Conservation (phyloP, 2,797 vertebrate genomes). For the Yasuhikotakia modesta region DNA sequence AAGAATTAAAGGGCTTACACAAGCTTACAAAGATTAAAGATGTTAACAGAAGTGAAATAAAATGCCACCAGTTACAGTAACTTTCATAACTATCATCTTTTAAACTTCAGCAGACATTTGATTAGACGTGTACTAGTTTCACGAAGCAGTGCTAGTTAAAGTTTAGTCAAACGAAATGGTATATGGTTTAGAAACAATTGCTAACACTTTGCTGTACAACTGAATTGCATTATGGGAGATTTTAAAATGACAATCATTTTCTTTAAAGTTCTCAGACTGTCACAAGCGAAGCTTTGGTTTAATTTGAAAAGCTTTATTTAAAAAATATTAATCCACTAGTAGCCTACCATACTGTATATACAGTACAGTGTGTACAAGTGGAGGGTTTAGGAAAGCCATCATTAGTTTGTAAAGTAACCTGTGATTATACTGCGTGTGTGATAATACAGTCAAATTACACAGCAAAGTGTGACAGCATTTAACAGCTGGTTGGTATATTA, state of each 20-base stretch:
- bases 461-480: conserved; percentile 24
- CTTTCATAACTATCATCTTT: conserved; percentile 28
- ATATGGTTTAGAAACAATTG: conserved; percentile 7
- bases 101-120: conserved; percentile 40
- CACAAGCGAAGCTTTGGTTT: conserved; percentile 11
- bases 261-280: neutral
- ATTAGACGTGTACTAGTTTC: conserved; percentile 36
- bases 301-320: neutral
- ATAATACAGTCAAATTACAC: conserved; percentile 28
- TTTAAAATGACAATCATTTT: conserved; percentile 1
- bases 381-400: neutral
- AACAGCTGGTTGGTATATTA: neutral
- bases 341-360: neutral
- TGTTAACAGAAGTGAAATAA: conserved; percentile 40
- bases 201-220: conserved; percentile 32
- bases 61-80: conserved; percentile 33
- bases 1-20: conserved; percentile 89
- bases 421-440: neutral
- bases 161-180: conserved; percentile 52
- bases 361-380: neutral
- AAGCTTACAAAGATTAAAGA: conserved; percentile 68
- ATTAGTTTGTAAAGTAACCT: neutral
- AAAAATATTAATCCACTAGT: neutral
- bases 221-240: conserved; percentile 1
- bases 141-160: conserved; percentile 44